Base-by-base conservation (phyloP, 2,113 vertebrate genomes). In the Thymallus thymallus region DNA sequence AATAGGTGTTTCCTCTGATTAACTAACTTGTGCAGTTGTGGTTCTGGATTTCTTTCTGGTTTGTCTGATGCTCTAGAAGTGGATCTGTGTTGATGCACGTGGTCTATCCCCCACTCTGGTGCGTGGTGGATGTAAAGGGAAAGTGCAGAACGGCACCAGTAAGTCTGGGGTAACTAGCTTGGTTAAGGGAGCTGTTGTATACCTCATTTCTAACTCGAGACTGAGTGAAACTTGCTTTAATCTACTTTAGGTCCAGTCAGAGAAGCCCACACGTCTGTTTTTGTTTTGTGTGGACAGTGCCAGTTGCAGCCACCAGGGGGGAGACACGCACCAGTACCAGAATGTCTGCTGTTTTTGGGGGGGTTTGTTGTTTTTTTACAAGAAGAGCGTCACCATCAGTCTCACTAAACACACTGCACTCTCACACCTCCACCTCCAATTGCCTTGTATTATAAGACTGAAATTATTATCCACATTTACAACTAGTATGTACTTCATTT, bases 121-220 rank as follows among this genome's bases (percentile, higher is more conserved):
- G 58, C 14, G 14, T 70, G n/a, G 26, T 70, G 35, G 79, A 7
- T 41, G 78, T 35, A 70, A 75, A 76, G 65, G 73, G 76, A 62
- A 70, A 61, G 66, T 75, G 75, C 79, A 71, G 82, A 51, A 18
- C 6, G 5, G 16, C 80, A 41, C 9, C 35, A 41, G 80, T 82
- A 76, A 83, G 75, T 91, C 89, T 60, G n/a, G 56, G 56, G n/a
- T 60, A 22, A 60, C 56, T 22, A 60, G 9, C n/a, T 60, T 22
- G 56, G 56, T 60, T 60, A 92, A 93, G 91, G 91, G 92, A 94
- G 93, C 93, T 96, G 92, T 95, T 85, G 92, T 96, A 96, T 98
- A 98, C 98, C 97, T 98, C 98, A 98, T 96, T 96, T 95, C 93
- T 95, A 94, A 95, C 95, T 96, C 91, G 32, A 93, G 91, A 94